These are phyloP conservation scores for Cyanoderma ruficeps DNA, from an alignment of 2,113 vertebrate genomes.

Conservation along the genomic window DNA sequence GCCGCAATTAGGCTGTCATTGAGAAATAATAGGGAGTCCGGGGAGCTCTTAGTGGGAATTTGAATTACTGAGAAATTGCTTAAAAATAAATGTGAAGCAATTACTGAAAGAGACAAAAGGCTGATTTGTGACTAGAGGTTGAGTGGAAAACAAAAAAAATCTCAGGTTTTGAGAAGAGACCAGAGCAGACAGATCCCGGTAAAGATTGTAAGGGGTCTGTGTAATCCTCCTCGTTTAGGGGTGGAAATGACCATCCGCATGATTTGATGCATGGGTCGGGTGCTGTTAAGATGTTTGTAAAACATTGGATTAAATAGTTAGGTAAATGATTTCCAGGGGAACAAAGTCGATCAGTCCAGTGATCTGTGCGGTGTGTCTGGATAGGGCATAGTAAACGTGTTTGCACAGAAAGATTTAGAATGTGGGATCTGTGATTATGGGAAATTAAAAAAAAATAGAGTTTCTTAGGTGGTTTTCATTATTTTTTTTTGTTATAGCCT, in stretches of 20 bases:
- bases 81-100: not conserved
- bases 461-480: not conserved
- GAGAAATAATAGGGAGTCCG: not conserved
- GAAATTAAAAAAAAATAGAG: not conserved
- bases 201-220: not conserved
- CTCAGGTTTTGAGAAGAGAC: not conserved
- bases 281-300: not conserved
- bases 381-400: not conserved
- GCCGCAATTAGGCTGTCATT: not conserved
- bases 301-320: not conserved
- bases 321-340: not conserved
- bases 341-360: not conserved
- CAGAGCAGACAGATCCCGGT: not conserved
- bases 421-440: not conserved
- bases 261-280: not conserved
- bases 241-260: not conserved
- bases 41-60: not conserved
- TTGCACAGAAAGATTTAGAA: not conserved
- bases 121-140: not conserved
- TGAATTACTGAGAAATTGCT: constrained; percentile 1
- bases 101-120: not conserved
- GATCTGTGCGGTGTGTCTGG: not conserved
- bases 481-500: not conserved
- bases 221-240: not conserved
- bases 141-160: not conserved